Evolutionary conservation across 2,797 vertebrate species (phyloP).

Genomic region (Discoglossus pictus): DNA sequence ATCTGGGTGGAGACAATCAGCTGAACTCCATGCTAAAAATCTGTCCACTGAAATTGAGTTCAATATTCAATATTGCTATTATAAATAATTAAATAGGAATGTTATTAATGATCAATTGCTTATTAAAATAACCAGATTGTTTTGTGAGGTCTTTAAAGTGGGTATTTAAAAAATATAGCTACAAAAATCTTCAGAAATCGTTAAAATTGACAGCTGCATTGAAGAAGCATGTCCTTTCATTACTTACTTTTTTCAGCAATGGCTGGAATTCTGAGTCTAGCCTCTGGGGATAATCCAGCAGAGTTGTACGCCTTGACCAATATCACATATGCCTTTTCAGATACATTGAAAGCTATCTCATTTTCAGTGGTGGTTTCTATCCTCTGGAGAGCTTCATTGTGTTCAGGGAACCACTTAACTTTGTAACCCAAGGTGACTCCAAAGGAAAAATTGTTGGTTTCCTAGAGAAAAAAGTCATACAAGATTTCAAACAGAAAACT

Average conservation of each 20-base stretch:
- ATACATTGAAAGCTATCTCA: slow-evolving; percentile 55
- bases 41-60: too few species aligned
- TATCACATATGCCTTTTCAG: slow-evolving; percentile 55
- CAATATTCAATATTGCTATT: too few species aligned
- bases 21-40: too few species aligned
- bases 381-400: slow-evolving; percentile 22
- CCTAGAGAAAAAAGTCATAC: not conserved
- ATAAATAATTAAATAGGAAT: too few species aligned
- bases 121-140: too few species aligned
- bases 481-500: not conserved
- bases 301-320: slow-evolving; percentile 63
- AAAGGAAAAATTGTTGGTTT: slow-evolving; percentile 23
- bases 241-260: slow-evolving; percentile 59
- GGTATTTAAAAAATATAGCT: too few species aligned
- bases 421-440: slow-evolving; percentile 64
- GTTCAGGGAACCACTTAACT: slow-evolving; percentile 63
- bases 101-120: too few species aligned
- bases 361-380: slow-evolving; percentile 30
- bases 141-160: too few species aligned
- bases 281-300: slow-evolving; percentile 62
- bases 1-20: too few species aligned
- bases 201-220: too few species aligned
- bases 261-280: slow-evolving; percentile 66
- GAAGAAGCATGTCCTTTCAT: too few species aligned
- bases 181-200: too few species aligned